phyloP scores from a whole-genome alignment of 1,140 invertebrate species.

The Brachionus asplanchnoidis region DNA sequence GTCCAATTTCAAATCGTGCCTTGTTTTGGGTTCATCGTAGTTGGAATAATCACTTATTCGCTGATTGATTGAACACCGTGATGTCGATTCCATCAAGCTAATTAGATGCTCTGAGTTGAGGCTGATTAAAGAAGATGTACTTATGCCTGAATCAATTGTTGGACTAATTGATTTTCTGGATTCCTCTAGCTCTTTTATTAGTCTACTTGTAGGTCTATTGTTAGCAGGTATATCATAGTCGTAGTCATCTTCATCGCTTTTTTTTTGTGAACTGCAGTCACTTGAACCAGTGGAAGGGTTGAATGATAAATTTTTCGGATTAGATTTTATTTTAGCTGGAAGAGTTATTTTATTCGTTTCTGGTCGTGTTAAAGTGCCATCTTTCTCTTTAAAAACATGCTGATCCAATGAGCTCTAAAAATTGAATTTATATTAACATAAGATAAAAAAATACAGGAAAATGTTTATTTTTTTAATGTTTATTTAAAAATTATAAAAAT shows the following conservation, averaged over 20 bases:
- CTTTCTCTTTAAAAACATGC: neutral
- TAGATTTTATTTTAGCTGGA: neutral
- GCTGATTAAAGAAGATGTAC: slow-evolving; percentile 24
- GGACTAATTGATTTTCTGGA: slow-evolving; percentile 34
- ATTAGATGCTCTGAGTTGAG: neutral
- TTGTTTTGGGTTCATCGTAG: neutral
- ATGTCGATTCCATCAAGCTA: neutral
- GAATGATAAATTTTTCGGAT: neutral
- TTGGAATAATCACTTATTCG: slow-evolving; percentile 5
- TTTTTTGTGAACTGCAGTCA: neutral
- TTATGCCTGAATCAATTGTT: slow-evolving; percentile 37
- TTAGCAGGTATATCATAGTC: slow-evolving; percentile 31
- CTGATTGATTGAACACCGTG: neutral
- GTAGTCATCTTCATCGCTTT: slow-evolving; percentile 17
- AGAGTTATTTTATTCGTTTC: neutral
- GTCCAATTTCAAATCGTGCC: neutral
- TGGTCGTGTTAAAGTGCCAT: neutral
- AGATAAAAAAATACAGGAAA: too few relatives aligned
- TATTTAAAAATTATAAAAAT: too few relatives aligned
- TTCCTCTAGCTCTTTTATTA: neutral
- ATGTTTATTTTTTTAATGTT: too few relatives aligned
- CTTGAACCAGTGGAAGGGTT: neutral
- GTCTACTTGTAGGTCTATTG: neutral
- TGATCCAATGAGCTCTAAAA: neutral
- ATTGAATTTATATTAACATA: too few relatives aligned